Conservation (phyloP, 1,140 invertebrate genomes). For the Drosophila ambigua region DNA sequence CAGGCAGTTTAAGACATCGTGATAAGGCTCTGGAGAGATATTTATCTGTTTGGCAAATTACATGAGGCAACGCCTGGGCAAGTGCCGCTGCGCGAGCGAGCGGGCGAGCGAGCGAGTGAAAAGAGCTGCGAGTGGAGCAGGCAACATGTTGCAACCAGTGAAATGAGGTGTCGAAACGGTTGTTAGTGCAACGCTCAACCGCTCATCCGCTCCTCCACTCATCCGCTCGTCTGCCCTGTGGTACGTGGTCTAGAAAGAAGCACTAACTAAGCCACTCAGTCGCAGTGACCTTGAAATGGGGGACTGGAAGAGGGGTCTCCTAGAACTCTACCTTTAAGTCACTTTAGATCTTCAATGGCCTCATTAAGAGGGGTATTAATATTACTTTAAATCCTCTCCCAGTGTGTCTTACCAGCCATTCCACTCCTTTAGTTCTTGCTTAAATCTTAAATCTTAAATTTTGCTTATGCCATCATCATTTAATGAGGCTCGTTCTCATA, state of each 20-base stretch:
- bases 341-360: too few species aligned
- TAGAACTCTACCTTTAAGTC: not conserved
- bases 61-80: conserved; percentile 75
- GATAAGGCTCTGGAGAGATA: conserved; percentile 72
- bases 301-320: not conserved
- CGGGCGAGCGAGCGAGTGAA: conserved; percentile 16
- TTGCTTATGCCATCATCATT: conserved; percentile 2
- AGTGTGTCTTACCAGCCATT: too few species aligned
- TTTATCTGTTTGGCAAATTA: conserved; percentile 79
- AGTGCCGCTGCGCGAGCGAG: conserved; percentile 31
- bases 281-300: conserved; percentile 30
- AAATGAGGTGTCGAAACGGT: conserved; percentile 77
- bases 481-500: conserved; percentile 61
- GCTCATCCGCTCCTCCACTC: conserved; percentile 28
- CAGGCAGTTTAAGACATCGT: conserved; percentile 75
- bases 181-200: conserved; percentile 41
- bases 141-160: conserved; percentile 58
- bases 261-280: too few species aligned
- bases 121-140: conserved; percentile 26
- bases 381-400: too few species aligned
- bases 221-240: conserved; percentile 63
- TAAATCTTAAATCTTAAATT: too few species aligned
- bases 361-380: not conserved
- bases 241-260: conserved; percentile 44
- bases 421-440: not conserved